Percentiles rank a stretch among this genome's conserved stretches.
phyloP scores from a whole-genome alignment of 2,888 invertebrate genomes.

The Temnothorax unifasciatus region DNA sequence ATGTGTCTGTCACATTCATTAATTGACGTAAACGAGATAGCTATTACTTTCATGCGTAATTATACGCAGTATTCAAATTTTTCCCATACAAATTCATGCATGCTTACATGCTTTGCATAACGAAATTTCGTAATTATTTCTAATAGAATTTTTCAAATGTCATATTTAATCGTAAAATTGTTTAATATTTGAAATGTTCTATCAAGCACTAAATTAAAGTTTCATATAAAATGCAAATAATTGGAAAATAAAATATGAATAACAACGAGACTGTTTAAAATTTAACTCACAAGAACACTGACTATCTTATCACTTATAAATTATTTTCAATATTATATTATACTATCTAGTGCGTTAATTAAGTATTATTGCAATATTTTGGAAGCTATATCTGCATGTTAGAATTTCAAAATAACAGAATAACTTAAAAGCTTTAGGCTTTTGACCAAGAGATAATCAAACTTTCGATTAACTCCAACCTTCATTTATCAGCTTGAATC shows the following conservation, averaged over 20 bases:
- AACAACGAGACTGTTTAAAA: neutral
- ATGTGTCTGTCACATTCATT: conserved; percentile 19
- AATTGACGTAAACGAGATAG: conserved; percentile 15
- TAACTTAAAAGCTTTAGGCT: neutral
- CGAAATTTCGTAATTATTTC: neutral
- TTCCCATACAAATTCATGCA: neutral
- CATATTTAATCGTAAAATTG: neutral
- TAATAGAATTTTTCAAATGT: neutral
- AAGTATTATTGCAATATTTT: neutral
- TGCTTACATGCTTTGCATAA: neutral
- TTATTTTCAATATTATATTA: neutral
- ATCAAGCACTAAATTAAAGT: neutral
- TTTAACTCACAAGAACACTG: neutral
- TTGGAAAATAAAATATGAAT: neutral
- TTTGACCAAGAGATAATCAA: neutral
- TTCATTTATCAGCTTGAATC: neutral
- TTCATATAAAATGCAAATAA: neutral
- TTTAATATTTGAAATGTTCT: neutral
- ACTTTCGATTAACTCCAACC: neutral
- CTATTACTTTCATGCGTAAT: conserved; percentile 24
- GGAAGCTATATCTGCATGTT: neutral
- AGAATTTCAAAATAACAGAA: conserved; percentile 4
- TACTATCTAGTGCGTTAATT: neutral
- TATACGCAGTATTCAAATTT: conserved; percentile 15
- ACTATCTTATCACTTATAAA: neutral